A percentile compares a stretch with the other conserved stretches of the same genome.
phyloP scores from a whole-genome alignment of 2,888 invertebrate species.

The Andrena haemorrhoa region DNA sequence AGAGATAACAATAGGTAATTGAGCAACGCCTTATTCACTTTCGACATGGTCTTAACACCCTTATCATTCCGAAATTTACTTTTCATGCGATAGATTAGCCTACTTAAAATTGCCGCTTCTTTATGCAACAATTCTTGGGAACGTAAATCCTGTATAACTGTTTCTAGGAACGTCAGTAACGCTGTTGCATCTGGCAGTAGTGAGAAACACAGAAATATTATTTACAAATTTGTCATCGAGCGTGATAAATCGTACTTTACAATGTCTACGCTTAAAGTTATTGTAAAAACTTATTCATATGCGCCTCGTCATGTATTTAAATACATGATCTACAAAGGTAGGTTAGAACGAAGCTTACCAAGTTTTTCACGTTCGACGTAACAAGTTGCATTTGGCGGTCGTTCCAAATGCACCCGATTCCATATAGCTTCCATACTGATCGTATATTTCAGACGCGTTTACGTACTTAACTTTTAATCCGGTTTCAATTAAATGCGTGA shows the following conservation, averaged over 20 bases:
- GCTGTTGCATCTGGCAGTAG: conserved; percentile 66
- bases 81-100: conserved; percentile 87
- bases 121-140: conserved; percentile 85
- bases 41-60: conserved; percentile 86
- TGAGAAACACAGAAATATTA: conserved; percentile 14
- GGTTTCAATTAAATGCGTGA: background rate
- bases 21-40: conserved; percentile 86
- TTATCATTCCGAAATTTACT: conserved; percentile 87
- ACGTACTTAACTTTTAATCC: background rate
- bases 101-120: conserved; percentile 87
- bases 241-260: too few species aligned
- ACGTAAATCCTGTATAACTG: conserved; percentile 71
- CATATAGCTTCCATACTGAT: conserved; percentile 77
- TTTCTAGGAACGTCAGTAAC: conserved; percentile 67
- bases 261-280: too few species aligned
- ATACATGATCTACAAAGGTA: background rate
- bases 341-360: conserved; percentile 68
- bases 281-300: too few species aligned
- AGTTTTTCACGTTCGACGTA: conserved; percentile 64
- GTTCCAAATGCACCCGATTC: conserved; percentile 77
- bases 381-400: conserved; percentile 77
- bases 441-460: conserved; percentile 5
- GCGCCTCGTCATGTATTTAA: background rate
- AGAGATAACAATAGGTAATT: conserved; percentile 86
- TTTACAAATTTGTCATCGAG: too few species aligned